phyloP scores from a whole-genome alignment of 1,140 invertebrate genomes.

The Drosophila eugracilis region DNA sequence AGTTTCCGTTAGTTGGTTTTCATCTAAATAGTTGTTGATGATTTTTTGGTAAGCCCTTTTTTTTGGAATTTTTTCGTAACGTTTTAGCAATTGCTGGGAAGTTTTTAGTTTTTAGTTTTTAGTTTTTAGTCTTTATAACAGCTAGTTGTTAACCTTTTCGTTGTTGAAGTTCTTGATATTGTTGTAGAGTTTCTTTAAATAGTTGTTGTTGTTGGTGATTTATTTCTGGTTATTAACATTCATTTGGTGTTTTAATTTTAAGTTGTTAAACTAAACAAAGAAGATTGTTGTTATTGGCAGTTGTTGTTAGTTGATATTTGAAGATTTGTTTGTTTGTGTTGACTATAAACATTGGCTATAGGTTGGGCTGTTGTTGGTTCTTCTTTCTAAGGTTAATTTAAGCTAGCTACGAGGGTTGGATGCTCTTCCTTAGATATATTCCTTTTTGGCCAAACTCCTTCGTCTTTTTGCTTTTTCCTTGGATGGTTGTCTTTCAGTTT shows the following conservation, averaged over 20 bases:
- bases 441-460: conserved; percentile 15
- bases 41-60: background rate
- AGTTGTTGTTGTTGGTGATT: background rate
- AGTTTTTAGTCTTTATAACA: too few species aligned
- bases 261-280: too few species aligned
- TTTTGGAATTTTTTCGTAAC: background rate
- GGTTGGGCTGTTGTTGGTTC: background rate
- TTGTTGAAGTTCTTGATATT: conserved; percentile 1
- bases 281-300: background rate
- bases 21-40: background rate
- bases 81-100: conserved; percentile 18
- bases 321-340: background rate
- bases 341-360: background rate
- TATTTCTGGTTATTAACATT: background rate
- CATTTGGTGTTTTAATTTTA: background rate
- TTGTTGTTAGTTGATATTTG: conserved; percentile 2
- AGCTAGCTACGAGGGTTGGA: conserved; percentile 59
- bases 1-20: conserved; percentile 4
- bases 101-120: conserved; percentile 5
- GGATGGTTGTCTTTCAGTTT: background rate
- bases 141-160: conserved; percentile 10
- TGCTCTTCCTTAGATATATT: conserved; percentile 12
- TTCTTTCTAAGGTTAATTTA: conserved; percentile 36
- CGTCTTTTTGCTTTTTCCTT: conserved; percentile 12
- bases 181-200: background rate